phyloP scores from a whole-genome alignment of 2,888 invertebrate genomes.

The Leptinotarsa tumamoca region DNA sequence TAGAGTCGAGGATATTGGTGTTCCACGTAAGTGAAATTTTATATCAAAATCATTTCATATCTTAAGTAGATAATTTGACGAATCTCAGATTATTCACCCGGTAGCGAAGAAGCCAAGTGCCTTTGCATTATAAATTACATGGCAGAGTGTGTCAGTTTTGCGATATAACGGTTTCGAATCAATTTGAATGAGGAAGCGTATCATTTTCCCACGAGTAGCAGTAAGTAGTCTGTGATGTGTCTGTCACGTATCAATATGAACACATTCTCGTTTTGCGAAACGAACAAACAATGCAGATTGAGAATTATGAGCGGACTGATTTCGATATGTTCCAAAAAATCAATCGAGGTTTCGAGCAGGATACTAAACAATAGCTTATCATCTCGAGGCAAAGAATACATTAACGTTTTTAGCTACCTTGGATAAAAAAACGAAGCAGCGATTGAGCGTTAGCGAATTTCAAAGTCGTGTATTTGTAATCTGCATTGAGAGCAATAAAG shows the following conservation, averaged over 20 bases:
- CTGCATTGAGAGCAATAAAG: not conserved
- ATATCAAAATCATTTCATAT: too few species aligned
- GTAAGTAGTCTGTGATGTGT: not conserved
- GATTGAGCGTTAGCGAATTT: not conserved
- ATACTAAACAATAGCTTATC: too few species aligned
- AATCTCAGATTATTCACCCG: not conserved
- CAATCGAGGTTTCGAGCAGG: too few species aligned
- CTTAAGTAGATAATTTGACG: too few species aligned
- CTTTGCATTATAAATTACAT: not conserved
- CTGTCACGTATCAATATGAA: not conserved
- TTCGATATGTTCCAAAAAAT: too few species aligned
- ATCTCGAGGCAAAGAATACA: too few species aligned
- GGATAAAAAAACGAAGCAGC: not conserved
- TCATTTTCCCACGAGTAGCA: constrained; percentile 9
- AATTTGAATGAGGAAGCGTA: constrained; percentile 9
- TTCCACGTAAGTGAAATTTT: too few species aligned
- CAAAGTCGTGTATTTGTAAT: not conserved
- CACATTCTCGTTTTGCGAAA: not conserved
- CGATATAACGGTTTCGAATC: constrained; percentile 6
- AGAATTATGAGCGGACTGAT: not conserved
- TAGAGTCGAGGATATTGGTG: too few species aligned
- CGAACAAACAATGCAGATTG: not conserved
- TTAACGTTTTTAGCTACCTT: too few species aligned
- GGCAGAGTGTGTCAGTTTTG: constrained; percentile 5
- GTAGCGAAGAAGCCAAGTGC: not conserved